These are phyloP conservation scores for Lasioglossum pauxillum DNA, from an alignment of 2,888 invertebrate genomes.

Conservation along the genomic window DNA sequence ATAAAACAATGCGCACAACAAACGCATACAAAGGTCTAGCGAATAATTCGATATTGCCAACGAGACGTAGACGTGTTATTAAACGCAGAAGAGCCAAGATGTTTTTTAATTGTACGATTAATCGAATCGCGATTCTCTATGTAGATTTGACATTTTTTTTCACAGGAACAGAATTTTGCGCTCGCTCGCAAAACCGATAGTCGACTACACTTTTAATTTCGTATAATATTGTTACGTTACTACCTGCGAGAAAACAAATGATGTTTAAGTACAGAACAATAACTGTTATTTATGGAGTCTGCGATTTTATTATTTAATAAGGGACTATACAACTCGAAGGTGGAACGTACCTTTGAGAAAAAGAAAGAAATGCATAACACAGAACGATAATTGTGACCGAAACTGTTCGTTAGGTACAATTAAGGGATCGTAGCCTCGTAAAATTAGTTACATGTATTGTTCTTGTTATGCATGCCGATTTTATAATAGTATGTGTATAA, in stretches of 20 bases:
- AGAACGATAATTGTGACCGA: conserved; percentile 39
- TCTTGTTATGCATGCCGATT: conserved; percentile 16
- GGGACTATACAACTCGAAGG: conserved; percentile 8
- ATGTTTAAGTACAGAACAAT: conserved; percentile 45
- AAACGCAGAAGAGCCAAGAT: neutral
- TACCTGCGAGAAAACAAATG: conserved; percentile 46
- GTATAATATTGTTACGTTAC: conserved; percentile 31
- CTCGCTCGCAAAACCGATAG: conserved; percentile 16
- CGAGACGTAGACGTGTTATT: neutral
- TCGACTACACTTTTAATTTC: conserved; percentile 30
- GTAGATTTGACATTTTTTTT: neutral
- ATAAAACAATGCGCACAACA: conserved; percentile 47
- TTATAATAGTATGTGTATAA: conserved; percentile 31
- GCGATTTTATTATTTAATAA: conserved; percentile 51
- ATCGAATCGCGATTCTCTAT: neutral
- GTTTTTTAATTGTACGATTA: neutral
- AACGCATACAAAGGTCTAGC: conserved; percentile 5
- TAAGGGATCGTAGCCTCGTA: conserved; percentile 24
- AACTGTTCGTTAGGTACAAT: neutral
- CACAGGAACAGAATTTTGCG: conserved; percentile 7
- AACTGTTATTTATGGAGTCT: conserved; percentile 49
- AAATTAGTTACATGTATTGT: conserved; percentile 23
- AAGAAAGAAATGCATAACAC: conserved; percentile 5
- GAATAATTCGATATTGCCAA: neutral
- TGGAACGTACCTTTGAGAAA: neutral